A percentile compares a stretch with the other conserved stretches of the same genome.
phyloP scores from a whole-genome alignment of 1,140 invertebrate genomes.

The Drosophila sturtevanti region DNA sequence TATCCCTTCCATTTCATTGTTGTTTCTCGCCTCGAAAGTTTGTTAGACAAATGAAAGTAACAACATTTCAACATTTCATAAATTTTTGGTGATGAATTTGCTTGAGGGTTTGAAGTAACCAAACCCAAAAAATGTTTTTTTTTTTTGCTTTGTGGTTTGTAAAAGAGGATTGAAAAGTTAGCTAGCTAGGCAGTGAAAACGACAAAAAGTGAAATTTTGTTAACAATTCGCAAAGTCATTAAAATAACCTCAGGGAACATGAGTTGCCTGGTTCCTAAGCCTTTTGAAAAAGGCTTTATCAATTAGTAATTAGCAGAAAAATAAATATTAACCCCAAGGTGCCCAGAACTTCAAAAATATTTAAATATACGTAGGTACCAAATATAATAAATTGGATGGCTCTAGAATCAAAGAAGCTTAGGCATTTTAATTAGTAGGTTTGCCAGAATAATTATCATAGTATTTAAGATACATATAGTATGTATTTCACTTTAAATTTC shows the following conservation, averaged over 20 bases:
- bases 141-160: not conserved
- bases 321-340: not conserved
- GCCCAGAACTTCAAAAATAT: not conserved
- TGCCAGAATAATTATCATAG: too few relatives aligned
- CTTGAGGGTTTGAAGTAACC: not conserved
- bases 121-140: not conserved
- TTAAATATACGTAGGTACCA: not conserved
- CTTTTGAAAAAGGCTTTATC: not conserved
- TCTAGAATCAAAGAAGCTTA: too few relatives aligned
- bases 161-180: not conserved
- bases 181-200: not conserved
- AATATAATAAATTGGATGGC: too few relatives aligned
- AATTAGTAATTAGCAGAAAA: conserved; percentile 1
- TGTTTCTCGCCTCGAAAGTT: conserved; percentile 18
- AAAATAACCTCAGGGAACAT: conserved; percentile 6
- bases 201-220: conserved; percentile 1
- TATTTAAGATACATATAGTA: too few relatives aligned
- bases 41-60: conserved; percentile 1
- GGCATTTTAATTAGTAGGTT: too few relatives aligned
- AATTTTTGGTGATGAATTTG: conserved; percentile 14
- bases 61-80: conserved; percentile 4
- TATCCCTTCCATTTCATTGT: conserved; percentile 13
- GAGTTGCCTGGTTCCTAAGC: not conserved
- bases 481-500: too few relatives aligned
- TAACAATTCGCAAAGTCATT: conserved; percentile 3